Base-by-base conservation (phyloP, 1,140 invertebrate genomes). In the Rhopalosiphum maidis region DNA sequence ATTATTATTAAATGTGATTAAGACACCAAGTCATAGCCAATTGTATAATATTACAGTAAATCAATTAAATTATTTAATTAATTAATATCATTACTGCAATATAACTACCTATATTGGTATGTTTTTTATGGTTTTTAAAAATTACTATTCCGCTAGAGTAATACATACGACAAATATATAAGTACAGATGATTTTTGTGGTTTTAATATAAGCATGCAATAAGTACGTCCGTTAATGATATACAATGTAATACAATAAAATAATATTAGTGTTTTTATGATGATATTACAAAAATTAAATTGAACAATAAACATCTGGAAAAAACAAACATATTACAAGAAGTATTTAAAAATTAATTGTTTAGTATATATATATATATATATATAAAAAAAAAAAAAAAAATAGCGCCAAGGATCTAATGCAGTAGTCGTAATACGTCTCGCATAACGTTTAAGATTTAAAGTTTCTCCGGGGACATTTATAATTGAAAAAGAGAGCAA, bases 401-500 rank as follows among this genome's bases (percentile, higher is more conserved):
- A 87, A n/a, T 11, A 25, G 23, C 23, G 43, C 35, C 30, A 5
- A 4, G 18, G 15, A 21, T 85, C 35, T 41, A 85, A 85, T 8
- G 83, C 18, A 86, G 22, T 35, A 21, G 21, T 37, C n/a, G n/a
- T 25, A 89, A 54, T 54, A 51, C 23, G 4, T 89, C 23, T 54
- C 35, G 88, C 21, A 35, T 54, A 89, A 89, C 88, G 35, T 89
- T 89, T 89, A 54, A 37, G 54, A 41, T 89, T 89, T 55, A 55
- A 89, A 55, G 88, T 89, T 55, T 35, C 48, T 89, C 48, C 37
- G 2, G 48, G 48, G 87, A 89, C 87, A 54, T 89, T 89, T 55
- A 89, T 55, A 89, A 89, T 89, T 89, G 51, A 55, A 89, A 89
- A 89, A 55, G 8, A 55, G 35, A 54, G 46, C 48, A 35, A 51